Evolutionary conservation across 1,140 invertebrate species (phyloP).

Genomic region (Pogonus chalceus): DNA sequence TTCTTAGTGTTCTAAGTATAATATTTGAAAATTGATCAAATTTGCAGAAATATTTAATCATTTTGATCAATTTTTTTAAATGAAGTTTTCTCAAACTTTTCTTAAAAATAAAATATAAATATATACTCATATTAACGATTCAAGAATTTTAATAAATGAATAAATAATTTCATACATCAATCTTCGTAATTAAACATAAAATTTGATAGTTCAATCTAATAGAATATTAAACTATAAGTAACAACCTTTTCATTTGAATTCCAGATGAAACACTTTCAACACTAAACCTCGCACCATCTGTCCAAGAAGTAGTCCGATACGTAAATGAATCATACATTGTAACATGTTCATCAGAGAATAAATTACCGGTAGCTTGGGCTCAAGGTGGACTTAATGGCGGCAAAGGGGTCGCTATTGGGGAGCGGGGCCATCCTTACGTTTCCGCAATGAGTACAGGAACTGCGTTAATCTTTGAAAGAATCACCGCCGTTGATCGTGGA

Average conservation of each 20-base stretch:
- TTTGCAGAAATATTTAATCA: too few relatives aligned
- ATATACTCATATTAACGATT: too few relatives aligned
- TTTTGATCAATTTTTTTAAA: too few relatives aligned
- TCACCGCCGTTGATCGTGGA: neutral
- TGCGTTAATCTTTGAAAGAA: neutral
- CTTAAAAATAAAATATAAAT: too few relatives aligned
- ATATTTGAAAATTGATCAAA: too few relatives aligned
- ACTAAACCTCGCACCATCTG: conserved; percentile 23
- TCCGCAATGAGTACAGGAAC: neutral
- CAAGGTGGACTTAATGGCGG: neutral
- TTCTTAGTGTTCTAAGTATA: too few relatives aligned
- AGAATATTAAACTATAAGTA: too few relatives aligned
- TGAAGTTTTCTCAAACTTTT: too few relatives aligned
- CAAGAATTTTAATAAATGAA: too few relatives aligned
- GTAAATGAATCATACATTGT: conserved; percentile 36
- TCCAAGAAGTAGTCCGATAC: conserved; percentile 32
- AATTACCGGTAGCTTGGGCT: neutral
- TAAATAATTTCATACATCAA: too few relatives aligned
- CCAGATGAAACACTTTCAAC: neutral
- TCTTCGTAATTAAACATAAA: too few relatives aligned
- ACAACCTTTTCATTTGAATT: neutral
- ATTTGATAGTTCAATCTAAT: too few relatives aligned
- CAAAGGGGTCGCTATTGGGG: neutral
- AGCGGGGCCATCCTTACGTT: neutral
- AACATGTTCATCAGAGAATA: conserved; percentile 18